phyloP scores from a whole-genome alignment of 2,797 vertebrate species.

The Protosalanx chinensis region DNA sequence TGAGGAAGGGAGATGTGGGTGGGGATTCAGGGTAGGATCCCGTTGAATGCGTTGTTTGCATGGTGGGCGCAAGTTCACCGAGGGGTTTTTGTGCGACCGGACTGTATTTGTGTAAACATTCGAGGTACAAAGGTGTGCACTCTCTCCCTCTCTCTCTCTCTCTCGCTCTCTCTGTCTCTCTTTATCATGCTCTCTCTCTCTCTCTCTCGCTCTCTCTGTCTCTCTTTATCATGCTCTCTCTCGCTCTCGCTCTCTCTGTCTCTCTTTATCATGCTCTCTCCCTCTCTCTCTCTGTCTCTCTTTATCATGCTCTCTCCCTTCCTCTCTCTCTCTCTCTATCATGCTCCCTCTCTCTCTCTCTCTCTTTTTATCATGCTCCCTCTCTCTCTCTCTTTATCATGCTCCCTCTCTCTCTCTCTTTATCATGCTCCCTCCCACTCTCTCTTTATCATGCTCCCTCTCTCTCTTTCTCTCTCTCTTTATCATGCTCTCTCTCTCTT shows the following conservation, averaged over 20 bases:
- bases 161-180: not conserved
- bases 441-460: not conserved
- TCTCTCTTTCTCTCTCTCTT: not conserved
- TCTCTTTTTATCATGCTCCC: not conserved
- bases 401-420: not conserved
- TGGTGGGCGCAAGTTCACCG: too few species aligned
- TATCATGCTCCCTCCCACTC: too few species aligned
- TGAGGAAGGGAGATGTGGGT: not conserved
- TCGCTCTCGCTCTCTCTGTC: not conserved
- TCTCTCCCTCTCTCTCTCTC: not conserved
- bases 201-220: too few species aligned
- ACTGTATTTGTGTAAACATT: too few species aligned
- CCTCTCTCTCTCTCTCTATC: too few species aligned
- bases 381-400: not conserved
- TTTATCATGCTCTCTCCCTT: not conserved
- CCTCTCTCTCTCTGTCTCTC: not conserved
- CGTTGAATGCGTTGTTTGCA: too few species aligned
- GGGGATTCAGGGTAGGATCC: too few species aligned
- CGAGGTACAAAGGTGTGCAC: too few species aligned
- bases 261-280: constrained; percentile 4
- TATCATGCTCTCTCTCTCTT: too few species aligned
- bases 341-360: not conserved
- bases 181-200: not conserved
- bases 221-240: not conserved
- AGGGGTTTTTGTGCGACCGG: too few species aligned